Base-by-base conservation (phyloP, 2,888 invertebrate species). In the Tenthredo distinguenda region DNA sequence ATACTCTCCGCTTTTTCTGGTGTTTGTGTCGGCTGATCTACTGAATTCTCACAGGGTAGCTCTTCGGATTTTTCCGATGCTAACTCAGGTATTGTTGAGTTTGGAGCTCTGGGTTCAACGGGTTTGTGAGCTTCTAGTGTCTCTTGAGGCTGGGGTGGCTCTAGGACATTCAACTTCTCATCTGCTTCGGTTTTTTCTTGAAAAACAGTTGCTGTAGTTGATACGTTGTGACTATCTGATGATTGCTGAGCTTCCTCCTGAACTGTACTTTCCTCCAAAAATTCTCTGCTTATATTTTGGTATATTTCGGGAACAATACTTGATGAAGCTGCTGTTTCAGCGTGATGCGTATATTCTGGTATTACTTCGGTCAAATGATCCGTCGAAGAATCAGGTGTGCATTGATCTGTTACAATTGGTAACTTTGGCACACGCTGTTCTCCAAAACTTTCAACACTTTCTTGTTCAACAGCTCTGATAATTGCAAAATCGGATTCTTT, bases 1-100 rank as follows among this genome's bases (percentile, higher is more conserved):
- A 21, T 65, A 86, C 86, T 79, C 18, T 55, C 65, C 37, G n/a
- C 58, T 62, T 74, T 65, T n/a, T 74, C 72, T 21, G 83, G 31
- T 74, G 72, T 86, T 7, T 85, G 76, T 74, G 72, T 55, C 65
- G n/a, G 34, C 34, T 83, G 83, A 5, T 65, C 68, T 10, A 34
- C 21, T 47, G 34, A 12, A 47, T 43, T 83, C 43, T 71, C 81
- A 40, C 58, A 10, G 3, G 12, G 47, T 5, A 50, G 43, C 21
- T 68, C 21, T 43, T 83, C 3, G 0, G n/a, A 47, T 10, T 68
- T 31, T 31, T 83, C 37, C 1, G 21, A 62, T 40, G 12, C 58
- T 37, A 81, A 21, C 10, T 62, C 21, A 7, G 62, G 21, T 62
- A 4, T 34, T 62, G 40, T 58, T 62, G 40, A 62, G 18, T 58